Conservation (phyloP, 2,888 invertebrate species). For the Idaea straminata region DNA sequence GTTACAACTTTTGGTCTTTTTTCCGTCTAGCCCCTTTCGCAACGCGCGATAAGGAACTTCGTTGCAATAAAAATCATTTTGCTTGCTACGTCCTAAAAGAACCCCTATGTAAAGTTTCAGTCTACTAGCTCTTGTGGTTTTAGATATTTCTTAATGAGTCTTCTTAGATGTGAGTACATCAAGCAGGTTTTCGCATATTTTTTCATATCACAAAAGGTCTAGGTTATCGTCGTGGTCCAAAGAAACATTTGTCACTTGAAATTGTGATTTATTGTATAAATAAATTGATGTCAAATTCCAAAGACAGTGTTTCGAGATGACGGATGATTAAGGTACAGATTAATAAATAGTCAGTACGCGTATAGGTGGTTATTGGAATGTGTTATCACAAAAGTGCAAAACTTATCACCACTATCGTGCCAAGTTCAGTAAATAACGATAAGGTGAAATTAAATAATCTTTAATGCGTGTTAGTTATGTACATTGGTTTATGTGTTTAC, state of each 20-base stretch:
- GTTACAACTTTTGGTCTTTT: too few relatives aligned
- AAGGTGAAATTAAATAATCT: constrained; percentile 1
- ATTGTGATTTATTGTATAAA: constrained; percentile 17
- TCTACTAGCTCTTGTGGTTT: too few relatives aligned
- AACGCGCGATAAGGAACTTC: too few relatives aligned
- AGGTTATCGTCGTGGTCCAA: constrained; percentile 17
- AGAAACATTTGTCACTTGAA: constrained; percentile 15
- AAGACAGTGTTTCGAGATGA: constrained; percentile 2
- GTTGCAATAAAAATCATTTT: too few relatives aligned
- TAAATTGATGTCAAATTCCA: constrained; percentile 14
- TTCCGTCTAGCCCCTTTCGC: too few relatives aligned
- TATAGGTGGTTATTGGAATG: neutral
- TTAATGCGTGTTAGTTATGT: neutral
- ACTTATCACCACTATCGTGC: neutral
- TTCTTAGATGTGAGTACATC: neutral
- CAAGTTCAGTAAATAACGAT: neutral
- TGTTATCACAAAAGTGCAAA: constrained; percentile 3
- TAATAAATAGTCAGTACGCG: neutral
- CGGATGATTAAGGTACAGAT: neutral
- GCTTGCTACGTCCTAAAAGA: too few relatives aligned
- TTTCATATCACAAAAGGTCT: constrained; percentile 15
- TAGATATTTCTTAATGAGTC: too few relatives aligned
- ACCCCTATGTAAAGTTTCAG: too few relatives aligned
- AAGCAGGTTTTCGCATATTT: neutral
- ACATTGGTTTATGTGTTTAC: too few relatives aligned